A percentile compares a stretch with the other conserved stretches of the same genome.
Evolutionary conservation across 2,113 vertebrate genomes (phyloP).

Genomic region (Anolis sagrei): DNA sequence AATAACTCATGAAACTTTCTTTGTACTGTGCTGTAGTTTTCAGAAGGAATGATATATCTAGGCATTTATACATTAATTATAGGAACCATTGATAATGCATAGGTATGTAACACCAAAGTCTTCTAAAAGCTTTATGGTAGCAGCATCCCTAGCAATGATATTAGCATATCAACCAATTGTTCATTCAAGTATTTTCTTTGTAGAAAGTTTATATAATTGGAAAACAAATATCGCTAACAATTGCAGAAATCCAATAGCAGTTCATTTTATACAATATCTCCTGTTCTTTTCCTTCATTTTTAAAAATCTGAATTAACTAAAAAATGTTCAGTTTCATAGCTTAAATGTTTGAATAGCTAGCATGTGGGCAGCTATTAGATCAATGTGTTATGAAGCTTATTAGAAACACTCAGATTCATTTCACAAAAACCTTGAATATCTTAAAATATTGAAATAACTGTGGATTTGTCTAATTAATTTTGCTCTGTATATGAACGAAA

Average conservation of each 20-base stretch:
- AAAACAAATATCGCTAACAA: background rate
- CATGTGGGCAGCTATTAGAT: background rate
- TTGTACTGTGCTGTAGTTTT: background rate
- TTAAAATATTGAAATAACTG: background rate
- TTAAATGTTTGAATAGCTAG: background rate
- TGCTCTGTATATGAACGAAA: too few relatives aligned
- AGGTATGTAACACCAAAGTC: background rate
- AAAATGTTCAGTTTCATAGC: too few relatives aligned
- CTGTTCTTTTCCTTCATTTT: too few relatives aligned
- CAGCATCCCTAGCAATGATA: background rate
- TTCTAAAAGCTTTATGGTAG: background rate
- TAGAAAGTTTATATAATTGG: background rate
- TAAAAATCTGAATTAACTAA: too few relatives aligned
- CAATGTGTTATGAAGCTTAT: background rate
- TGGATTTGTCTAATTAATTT: too few relatives aligned
- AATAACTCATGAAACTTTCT: slow-evolving; percentile 40
- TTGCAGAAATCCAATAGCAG: background rate
- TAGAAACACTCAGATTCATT: background rate
- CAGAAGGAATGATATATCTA: slow-evolving; percentile 21
- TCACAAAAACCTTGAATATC: background rate
- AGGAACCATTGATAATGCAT: background rate
- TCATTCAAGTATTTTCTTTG: background rate
- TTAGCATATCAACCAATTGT: background rate
- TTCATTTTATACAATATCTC: background rate
- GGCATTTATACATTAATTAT: background rate